These are phyloP conservation scores for Seriola dumerili DNA, from an alignment of 2,113 vertebrate genomes.

Conservation along the genomic window DNA sequence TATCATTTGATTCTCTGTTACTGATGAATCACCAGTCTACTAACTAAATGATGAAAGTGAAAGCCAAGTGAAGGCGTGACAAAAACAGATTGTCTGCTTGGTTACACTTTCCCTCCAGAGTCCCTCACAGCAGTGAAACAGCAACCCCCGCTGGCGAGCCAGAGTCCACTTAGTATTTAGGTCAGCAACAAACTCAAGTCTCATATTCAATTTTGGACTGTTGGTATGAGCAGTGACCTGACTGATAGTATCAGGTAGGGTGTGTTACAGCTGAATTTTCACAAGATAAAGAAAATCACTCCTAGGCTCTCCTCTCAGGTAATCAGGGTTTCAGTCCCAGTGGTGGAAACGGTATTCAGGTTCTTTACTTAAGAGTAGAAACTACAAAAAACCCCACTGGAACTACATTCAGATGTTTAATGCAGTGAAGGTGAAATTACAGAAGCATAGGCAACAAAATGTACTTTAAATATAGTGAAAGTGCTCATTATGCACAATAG, in stretches of 20 bases:
- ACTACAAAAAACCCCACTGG: neutral
- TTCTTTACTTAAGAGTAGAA: too few relatives aligned
- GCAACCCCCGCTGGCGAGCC: constrained; percentile 34
- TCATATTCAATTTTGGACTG: neutral
- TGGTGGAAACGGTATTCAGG: neutral
- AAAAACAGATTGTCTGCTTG: neutral
- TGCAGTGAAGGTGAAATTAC: neutral
- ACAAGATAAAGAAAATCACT: neutral
- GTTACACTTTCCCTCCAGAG: neutral
- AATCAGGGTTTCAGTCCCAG: neutral
- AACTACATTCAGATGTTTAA: neutral
- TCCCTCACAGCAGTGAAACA: constrained; percentile 34
- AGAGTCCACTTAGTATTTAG: constrained; percentile 6
- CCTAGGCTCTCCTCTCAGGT: neutral
- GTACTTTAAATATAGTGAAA: neutral
- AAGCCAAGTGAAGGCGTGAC: neutral
- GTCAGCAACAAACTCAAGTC: neutral
- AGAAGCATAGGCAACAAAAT: neutral
- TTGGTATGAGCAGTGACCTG: neutral
- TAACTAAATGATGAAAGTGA: neutral
- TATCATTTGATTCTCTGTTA: neutral
- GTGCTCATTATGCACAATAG: neutral
- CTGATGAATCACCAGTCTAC: neutral
- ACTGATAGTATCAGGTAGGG: neutral
- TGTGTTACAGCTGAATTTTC: neutral